Conservation (phyloP, 2,797 vertebrate genomes). For the Neosilurus hyrtlii region DNA sequence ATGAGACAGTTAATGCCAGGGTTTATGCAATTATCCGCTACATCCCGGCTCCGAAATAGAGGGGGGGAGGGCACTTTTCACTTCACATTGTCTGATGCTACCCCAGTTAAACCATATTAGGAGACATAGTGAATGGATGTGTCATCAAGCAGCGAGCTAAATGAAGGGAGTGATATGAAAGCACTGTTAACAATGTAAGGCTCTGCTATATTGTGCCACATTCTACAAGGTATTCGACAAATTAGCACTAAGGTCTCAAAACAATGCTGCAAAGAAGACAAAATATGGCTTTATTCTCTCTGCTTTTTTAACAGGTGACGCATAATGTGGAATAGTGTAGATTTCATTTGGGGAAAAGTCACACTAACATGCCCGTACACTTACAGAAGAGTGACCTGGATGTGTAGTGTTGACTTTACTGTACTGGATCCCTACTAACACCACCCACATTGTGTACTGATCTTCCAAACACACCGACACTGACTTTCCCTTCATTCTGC, state of each 20-base stretch:
- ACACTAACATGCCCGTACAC: background rate
- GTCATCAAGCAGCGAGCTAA: conserved; percentile 54
- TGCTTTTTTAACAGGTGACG: background rate
- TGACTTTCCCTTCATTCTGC: conserved; percentile 76
- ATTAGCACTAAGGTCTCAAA: conserved; percentile 19
- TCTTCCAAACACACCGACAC: conserved; percentile 64
- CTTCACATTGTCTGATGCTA: conserved; percentile 54
- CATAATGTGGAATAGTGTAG: background rate
- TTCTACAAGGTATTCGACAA: conserved; percentile 58
- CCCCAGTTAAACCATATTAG: conserved; percentile 60
- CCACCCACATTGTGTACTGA: conserved; percentile 18
- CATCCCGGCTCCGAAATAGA: conserved; percentile 54
- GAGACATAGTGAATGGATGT: conserved; percentile 54
- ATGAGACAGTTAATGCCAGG: conserved; percentile 62
- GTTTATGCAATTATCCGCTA: conserved; percentile 66
- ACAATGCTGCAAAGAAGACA: conserved; percentile 17
- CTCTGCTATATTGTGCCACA: conserved; percentile 50
- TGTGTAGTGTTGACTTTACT: background rate
- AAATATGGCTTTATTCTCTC: background rate
- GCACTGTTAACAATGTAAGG: conserved; percentile 37
- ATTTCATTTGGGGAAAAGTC: conserved; percentile 18
- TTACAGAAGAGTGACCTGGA: background rate
- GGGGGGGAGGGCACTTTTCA: conserved; percentile 47
- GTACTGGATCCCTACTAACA: background rate
- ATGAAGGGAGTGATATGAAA: conserved; percentile 53